These are phyloP conservation scores for Pithys albifrons DNA, from an alignment of 2,113 vertebrate species.

Conservation along the genomic window DNA sequence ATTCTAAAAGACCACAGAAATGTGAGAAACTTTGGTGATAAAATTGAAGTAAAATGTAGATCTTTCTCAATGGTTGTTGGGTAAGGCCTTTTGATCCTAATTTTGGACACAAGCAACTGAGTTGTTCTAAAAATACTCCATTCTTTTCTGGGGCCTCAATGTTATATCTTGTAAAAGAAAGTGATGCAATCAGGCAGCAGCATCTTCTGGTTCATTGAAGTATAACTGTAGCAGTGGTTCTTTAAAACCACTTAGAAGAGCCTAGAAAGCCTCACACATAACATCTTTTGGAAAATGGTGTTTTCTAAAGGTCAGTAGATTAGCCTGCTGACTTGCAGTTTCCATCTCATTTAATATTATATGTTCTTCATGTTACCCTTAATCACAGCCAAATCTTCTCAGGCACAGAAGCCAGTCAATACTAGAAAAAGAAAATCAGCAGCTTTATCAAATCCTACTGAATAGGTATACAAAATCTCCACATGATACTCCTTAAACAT, in stretches of 20 bases:
- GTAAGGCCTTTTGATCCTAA: neutral
- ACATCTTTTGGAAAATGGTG: neutral
- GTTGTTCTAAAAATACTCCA: neutral
- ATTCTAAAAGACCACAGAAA: neutral
- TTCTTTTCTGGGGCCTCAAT: rapidly evolving
- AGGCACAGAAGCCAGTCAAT: neutral
- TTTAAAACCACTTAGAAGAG: neutral
- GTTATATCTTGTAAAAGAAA: neutral
- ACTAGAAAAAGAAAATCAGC: neutral
- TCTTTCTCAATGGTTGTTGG: neutral
- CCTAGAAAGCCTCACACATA: neutral
- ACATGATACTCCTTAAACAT: neutral
- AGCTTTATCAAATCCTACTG: neutral
- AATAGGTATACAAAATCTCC: neutral
- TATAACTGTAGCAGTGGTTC: neutral
- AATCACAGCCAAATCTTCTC: neutral
- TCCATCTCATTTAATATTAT: neutral
- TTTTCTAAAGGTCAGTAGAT: neutral
- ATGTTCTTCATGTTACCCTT: neutral
- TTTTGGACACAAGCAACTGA: neutral
- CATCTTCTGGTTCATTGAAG: neutral
- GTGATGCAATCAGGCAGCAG: neutral
- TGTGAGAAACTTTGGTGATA: neutral
- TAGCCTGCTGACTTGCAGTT: neutral
- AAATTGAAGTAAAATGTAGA: neutral